Evolutionary conservation across 2,888 invertebrate species (phyloP), one percentile per base, ranked within the genome.

Genomic region (Campaea margaritaria): DNA sequence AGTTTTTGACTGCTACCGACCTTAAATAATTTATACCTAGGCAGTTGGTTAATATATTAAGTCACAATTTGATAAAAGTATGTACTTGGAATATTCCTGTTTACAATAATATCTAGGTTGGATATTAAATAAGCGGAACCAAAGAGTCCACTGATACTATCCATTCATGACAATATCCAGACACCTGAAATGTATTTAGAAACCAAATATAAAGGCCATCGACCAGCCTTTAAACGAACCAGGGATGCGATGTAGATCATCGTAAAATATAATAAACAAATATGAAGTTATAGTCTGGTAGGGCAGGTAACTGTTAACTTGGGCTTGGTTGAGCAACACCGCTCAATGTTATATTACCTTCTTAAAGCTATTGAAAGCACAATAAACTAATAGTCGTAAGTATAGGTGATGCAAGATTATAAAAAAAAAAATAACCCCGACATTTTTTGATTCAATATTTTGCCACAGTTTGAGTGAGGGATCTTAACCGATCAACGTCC

Each of bases 191-290:
- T 43, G 43, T 31, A 28, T 34, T 49, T 55, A 41, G 71, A 70
- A 67, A 62, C 62, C 58, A 71, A 75, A 68, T 72, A 42, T 58
- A 67, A 65, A 80, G 83, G 79, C 83, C 83, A 75, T 77, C 67
- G 81, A 72, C 82, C 75, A 67, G 64, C 56, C 54, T 67, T 66
- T 69, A 59, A 69, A 45, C 53, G 69, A 73, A 73, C 62, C 64
- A 70, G 72, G 72, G 71, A 70, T 52, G 62, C 12, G 28, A 43
- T 50, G 45, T 42, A 44, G 50, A 52, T 34, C 53, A 53, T 49
- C 52, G 48, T 57, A 42, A 57, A 56, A 56, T 51, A 44, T 65
- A 42, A 62, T 60, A 58, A 61, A 62, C 54, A 47, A 59, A 58
- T 52, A 45, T 46, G 10, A 27, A 46, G 47, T 49, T 38, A 45